A percentile compares a stretch with the other conserved stretches of the same genome.
Evolutionary conservation across 2,888 invertebrate species (phyloP).

Genomic region (Polymixis lichenea): DNA sequence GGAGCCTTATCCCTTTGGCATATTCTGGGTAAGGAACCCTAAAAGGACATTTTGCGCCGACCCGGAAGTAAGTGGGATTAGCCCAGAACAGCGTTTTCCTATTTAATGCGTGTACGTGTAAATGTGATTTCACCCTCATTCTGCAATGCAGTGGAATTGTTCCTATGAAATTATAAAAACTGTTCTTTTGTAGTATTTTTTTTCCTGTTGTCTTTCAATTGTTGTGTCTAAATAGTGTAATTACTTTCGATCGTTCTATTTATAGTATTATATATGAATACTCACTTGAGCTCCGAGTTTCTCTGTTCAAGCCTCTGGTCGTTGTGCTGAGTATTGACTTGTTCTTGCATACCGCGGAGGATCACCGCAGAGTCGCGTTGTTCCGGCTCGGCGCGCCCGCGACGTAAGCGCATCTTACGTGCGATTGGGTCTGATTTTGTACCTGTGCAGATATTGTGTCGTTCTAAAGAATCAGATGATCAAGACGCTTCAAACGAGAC

Average conservation of each 20-base stretch:
- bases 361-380: conserved; percentile 96
- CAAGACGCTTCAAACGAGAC: no score
- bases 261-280: neutral
- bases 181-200: no score
- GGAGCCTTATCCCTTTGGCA: no score
- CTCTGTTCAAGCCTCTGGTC: conserved; percentile 91
- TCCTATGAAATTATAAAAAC: no score
- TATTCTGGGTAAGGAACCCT: no score
- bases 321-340: conserved; percentile 92
- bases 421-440: conserved; percentile 96
- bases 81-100: neutral
- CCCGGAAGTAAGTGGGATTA: neutral
- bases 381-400: conserved; percentile 93
- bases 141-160: no score
- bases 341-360: conserved; percentile 93
- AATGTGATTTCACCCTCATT: neutral
- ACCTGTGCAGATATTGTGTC: conserved; percentile 65
- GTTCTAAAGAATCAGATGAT: no score
- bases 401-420: conserved; percentile 96
- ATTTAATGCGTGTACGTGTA: neutral
- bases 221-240: neutral
- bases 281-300: conserved; percentile 92
- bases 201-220: no score
- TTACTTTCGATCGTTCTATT: neutral
- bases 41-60: neutral